Evolutionary conservation across 2,888 invertebrate genomes (phyloP).

Genomic region (Podotricha telesiphe): DNA sequence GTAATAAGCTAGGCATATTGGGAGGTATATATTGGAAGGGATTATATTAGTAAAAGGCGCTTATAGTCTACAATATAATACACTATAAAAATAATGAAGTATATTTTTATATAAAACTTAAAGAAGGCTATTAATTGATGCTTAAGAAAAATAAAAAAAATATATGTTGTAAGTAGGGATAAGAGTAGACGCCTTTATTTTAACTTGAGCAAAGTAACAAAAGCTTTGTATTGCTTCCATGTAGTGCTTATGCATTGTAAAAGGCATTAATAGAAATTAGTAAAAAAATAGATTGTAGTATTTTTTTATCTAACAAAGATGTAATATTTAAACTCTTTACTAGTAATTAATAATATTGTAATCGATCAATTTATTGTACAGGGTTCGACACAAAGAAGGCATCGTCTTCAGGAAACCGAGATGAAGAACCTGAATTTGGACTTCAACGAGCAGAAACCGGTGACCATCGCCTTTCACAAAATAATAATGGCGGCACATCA

Average conservation of each 20-base stretch:
- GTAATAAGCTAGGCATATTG: background rate
- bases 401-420: slow-evolving; percentile 74
- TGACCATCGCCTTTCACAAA: slow-evolving; percentile 77
- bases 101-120: background rate
- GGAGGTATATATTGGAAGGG: background rate
- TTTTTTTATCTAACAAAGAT: background rate
- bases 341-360: background rate
- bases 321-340: background rate
- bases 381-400: slow-evolving; percentile 87
- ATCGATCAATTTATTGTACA: slow-evolving; percentile 47
- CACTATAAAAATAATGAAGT: background rate
- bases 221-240: slow-evolving; percentile 32
- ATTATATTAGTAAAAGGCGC: slow-evolving; percentile 14
- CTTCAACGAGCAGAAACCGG: slow-evolving; percentile 88
- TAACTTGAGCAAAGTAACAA: slow-evolving; percentile 24
- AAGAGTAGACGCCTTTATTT: slow-evolving; percentile 4
- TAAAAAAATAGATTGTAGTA: background rate
- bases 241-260: slow-evolving; percentile 27
- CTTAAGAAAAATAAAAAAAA: too few relatives aligned
- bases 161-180: background rate
- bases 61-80: background rate
- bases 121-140: slow-evolving; percentile 1
- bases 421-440: slow-evolving; percentile 89
- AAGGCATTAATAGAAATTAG: background rate
- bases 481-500: slow-evolving; percentile 68